Base-by-base conservation (phyloP, 2,113 vertebrate genomes). In the Sinocyclocheilus anshuiensis region DNA sequence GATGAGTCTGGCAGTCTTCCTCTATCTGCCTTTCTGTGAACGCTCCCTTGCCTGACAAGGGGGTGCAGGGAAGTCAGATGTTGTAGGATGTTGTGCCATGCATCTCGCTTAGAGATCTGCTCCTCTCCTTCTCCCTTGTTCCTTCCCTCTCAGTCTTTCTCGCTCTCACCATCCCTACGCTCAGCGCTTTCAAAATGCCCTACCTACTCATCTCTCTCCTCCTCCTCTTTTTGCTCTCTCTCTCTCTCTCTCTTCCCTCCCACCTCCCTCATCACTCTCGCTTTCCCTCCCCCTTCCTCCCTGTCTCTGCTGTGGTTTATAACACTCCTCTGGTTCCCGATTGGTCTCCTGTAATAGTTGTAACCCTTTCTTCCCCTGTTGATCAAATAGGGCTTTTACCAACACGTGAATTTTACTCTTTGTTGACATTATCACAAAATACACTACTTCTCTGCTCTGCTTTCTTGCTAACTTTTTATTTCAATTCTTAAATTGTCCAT, bases 151-250 rank as follows among this genome's bases (percentile, higher is more conserved):
- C 39, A 50, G 77, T 85, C 84, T 87, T 71, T 29, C 88, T 76
- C 78, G 72, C 50, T 36, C 67, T 85, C 45, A 53, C 84, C 55
- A 77, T 85, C 84, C 75, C 48, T 74, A 75, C 24, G 18, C 26
- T 78, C 76, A 9, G 18, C 10, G 53, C 77, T 86, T 71, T 86
- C 77, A 74, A 80, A 72, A 69, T 81, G 77, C 78, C 77, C 84
- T 77, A 65, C 33, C 85, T 87, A 84, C 67, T 84, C 42, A 69
- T 83, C 80, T 88, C 69, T 89, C 87, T 84, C 85, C 90, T 84
- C 82, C 89, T 84, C 77, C 74, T 65, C 77, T 91, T 86, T 76
- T 88, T 79, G 45, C 81, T 76, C 69, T 79, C 53, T 16, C 84
- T 86, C 36, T 86, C 36, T 45, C 42, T 45, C 42, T 45, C 42